Evolutionary conservation across 2,113 vertebrate species (phyloP), one percentile per base, ranked within the genome.

Genomic region (Cephalopholis sonnerati): DNA sequence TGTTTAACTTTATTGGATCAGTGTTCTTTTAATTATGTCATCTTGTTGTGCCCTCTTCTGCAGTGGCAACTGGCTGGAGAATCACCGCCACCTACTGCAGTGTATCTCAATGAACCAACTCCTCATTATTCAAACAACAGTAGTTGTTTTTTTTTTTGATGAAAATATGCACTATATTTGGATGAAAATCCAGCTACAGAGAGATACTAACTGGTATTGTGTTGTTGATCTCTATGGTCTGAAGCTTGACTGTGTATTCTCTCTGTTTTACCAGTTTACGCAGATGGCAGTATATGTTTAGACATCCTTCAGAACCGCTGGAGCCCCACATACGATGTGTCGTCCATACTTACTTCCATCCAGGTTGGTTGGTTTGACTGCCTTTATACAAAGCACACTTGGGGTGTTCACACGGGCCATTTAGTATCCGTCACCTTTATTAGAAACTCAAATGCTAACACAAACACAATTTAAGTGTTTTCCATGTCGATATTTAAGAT

Each of bases 221-320:
- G 61, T 53, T 29, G n/a, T 12, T 44, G 69, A 41, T 50, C 11
- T 62, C 16, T 29, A 15, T 32, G 25, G 4, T 44, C 29, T 36
- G 36, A 25, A 36, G 41, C 17, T 22, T 51, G 15, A 65, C 22
- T 11, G 5, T 58, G 18, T 25, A 67, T 1, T 70, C 2, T 70
- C 12, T 69, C 16, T 29, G 71, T 17, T 84, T 74, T 39, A 0
- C 22, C 95, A 99, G 98, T 99, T 92, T 99, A 99, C 81, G 98
- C 98, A 66, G 98, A 99, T 94, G 98, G 98, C 78, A 99, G 98
- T 96, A 99, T 99, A 97, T 99, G 98, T 97, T 96, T 99, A 98
- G 98, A 99, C 95, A 99, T 99, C 84, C 97, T 99, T 92, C 98
- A 99, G 95, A 99, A 99, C 89, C 97, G 98, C 87, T 99, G 98